Conservation (phyloP, 1,140 invertebrate genomes). For the Tribolium castaneum region DNA sequence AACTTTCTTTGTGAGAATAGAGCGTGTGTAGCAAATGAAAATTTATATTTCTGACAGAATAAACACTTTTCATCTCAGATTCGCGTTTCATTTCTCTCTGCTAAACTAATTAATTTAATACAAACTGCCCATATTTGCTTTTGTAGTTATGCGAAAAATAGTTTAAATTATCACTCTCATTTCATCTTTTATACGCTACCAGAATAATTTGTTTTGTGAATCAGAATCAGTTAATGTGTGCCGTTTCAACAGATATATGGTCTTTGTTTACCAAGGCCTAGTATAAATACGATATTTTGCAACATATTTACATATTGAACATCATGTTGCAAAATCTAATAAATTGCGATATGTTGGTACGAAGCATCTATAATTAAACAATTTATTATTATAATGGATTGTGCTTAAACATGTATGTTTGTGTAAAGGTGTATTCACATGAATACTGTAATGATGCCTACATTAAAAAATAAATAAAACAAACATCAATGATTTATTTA, state of each 20-base stretch:
- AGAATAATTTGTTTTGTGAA: too few relatives aligned
- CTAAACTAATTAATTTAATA: constrained; percentile 3
- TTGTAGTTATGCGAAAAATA: neutral
- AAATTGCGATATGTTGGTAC: too few relatives aligned
- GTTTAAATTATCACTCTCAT: neutral
- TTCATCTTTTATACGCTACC: too few relatives aligned
- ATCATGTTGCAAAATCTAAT: too few relatives aligned
- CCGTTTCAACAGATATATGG: neutral
- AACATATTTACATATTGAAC: neutral
- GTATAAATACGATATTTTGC: neutral
- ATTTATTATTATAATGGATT: neutral
- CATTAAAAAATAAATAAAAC: too few relatives aligned
- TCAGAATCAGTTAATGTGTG: neutral
- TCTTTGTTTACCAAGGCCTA: neutral
- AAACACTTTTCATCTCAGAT: constrained; percentile 11
- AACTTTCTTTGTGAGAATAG: constrained; percentile 27
- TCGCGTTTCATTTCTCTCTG: constrained; percentile 14
- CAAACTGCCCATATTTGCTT: neutral
- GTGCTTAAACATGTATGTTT: too few relatives aligned
- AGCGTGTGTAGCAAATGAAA: constrained; percentile 31
- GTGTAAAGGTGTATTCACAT: too few relatives aligned
- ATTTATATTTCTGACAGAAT: constrained; percentile 26
- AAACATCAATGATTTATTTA: too few relatives aligned
- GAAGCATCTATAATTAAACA: neutral
- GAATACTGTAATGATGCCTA: too few relatives aligned